Evolutionary conservation across 2,113 vertebrate species (phyloP).

Genomic region (Sus scrofa): T2T-Sscrofa CM000812.6:266110001-266110500

Average conservation of each 20-base stretch:
- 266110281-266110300: background rate
- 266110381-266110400: background rate
- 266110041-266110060: conserved; percentile 5
- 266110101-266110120: background rate
- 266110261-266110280: background rate
- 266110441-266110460: background rate
- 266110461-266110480: background rate
- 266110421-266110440: background rate
- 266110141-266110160: background rate
- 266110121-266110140: background rate
- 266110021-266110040: conserved; percentile 32
- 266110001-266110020: conserved; percentile 33
- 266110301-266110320: conserved; percentile 10
- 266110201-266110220: background rate
- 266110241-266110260: background rate
- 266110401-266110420: background rate
- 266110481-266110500: background rate
- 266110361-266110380: background rate
- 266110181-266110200: fast-evolving
- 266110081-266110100: background rate
- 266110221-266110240: background rate
- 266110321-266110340: background rate
- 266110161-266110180: background rate
- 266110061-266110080: conserved; percentile 51
- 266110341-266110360: background rate